phyloP scores from a whole-genome alignment of 1,140 invertebrate species.

The Parasteatoda tepidariorum region DNA sequence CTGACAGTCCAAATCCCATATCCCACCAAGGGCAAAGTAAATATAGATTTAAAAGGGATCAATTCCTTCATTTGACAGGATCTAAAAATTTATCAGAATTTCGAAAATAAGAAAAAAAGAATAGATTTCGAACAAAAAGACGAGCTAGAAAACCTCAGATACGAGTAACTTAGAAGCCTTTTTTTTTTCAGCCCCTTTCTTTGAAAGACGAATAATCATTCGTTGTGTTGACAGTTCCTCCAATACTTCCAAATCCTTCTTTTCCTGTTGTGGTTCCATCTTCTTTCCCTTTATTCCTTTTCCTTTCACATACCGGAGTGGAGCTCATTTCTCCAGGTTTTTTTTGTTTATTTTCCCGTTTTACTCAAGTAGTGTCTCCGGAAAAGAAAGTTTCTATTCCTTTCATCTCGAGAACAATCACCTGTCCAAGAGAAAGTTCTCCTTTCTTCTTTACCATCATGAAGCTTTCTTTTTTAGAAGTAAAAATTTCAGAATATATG shows the following conservation, averaged over 20 bases:
- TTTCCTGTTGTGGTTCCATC: slow-evolving; percentile 29
- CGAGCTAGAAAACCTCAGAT: background rate
- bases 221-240: slow-evolving; percentile 44
- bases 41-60: no score
- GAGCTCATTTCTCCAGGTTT: slow-evolving; percentile 19
- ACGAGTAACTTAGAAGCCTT: background rate
- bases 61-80: background rate
- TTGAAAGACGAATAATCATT: slow-evolving; percentile 36
- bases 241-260: slow-evolving; percentile 30
- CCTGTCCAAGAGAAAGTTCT: slow-evolving; percentile 6
- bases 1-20: no score
- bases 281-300: slow-evolving; percentile 1
- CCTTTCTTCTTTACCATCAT: background rate
- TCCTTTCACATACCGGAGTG: slow-evolving; percentile 7
- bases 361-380: background rate
- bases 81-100: background rate
- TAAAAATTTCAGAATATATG: no score
- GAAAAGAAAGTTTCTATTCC: slow-evolving; percentile 29
- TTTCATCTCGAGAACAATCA: slow-evolving; percentile 13
- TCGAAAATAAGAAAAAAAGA: background rate
- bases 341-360: background rate
- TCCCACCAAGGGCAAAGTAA: no score
- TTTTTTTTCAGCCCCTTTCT: slow-evolving; percentile 6
- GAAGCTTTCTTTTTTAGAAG: background rate
- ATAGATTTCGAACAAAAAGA: background rate